Conservation (phyloP, 2,113 vertebrate genomes). For the Galbula dea region DNA sequence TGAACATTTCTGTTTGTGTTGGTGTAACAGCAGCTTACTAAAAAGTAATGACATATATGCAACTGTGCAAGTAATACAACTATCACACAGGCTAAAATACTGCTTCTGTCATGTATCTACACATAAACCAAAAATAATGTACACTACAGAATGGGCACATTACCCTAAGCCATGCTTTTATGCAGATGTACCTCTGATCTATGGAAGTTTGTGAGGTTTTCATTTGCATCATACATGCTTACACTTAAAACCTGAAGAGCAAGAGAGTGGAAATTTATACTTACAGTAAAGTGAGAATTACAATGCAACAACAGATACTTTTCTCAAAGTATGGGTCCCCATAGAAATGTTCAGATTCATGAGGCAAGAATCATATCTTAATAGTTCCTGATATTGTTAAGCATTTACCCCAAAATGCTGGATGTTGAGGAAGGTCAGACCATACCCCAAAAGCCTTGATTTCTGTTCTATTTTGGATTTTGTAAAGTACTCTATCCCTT, state of each 20-base stretch:
- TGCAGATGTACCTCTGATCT: neutral
- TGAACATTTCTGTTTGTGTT: neutral
- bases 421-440: neutral
- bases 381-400: neutral
- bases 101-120: neutral
- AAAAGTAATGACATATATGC: neutral
- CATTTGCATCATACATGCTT: neutral
- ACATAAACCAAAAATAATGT: neutral
- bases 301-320: neutral
- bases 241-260: neutral
- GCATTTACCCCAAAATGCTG: neutral
- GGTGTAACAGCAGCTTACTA: neutral
- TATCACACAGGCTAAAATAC: neutral
- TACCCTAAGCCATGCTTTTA: neutral
- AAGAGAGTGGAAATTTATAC: neutral
- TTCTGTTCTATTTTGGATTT: neutral
- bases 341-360: neutral
- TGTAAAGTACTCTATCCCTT: neutral
- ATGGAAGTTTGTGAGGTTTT: neutral
- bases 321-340: neutral
- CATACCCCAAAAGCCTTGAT: neutral
- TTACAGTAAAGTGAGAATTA: neutral
- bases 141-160: neutral
- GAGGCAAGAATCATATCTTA: neutral
- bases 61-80: neutral